These are phyloP conservation scores for Cuculus canorus DNA, from an alignment of 2,797 vertebrate genomes.

Conservation along the genomic window DNA sequence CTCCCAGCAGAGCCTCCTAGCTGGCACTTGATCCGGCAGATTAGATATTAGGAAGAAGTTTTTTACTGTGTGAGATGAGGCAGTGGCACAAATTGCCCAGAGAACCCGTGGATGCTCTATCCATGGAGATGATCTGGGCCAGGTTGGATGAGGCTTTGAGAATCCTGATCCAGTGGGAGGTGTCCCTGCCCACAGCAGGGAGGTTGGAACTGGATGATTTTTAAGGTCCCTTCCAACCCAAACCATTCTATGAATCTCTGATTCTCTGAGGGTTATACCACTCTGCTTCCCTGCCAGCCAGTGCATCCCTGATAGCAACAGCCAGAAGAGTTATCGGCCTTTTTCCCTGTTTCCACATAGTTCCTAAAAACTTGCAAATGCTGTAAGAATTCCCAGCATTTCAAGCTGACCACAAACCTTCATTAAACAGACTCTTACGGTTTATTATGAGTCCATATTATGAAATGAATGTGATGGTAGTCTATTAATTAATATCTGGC, in stretches of 20 bases:
- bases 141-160: too few relatives aligned
- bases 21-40: neutral
- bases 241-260: neutral
- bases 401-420: neutral
- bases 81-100: too few relatives aligned
- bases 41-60: too few relatives aligned
- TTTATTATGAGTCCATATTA: neutral
- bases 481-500: neutral
- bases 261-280: neutral
- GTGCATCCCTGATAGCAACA: rapidly evolving
- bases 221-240: too few relatives aligned
- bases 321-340: neutral
- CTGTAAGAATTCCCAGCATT: neutral
- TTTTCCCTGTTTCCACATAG: neutral
- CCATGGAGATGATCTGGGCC: too few relatives aligned
- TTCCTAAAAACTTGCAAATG: neutral
- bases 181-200: too few relatives aligned
- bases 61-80: too few relatives aligned
- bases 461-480: neutral
- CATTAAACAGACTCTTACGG: neutral
- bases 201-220: too few relatives aligned
- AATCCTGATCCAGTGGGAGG: too few relatives aligned
- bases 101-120: too few relatives aligned
- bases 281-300: neutral
- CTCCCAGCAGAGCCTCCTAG: neutral